Percentiles rank a stretch among this genome's conserved stretches.
These are phyloP conservation scores for Pleuronectes platessa DNA, from an alignment of 2,113 vertebrate species.

Conservation along the genomic window DNA sequence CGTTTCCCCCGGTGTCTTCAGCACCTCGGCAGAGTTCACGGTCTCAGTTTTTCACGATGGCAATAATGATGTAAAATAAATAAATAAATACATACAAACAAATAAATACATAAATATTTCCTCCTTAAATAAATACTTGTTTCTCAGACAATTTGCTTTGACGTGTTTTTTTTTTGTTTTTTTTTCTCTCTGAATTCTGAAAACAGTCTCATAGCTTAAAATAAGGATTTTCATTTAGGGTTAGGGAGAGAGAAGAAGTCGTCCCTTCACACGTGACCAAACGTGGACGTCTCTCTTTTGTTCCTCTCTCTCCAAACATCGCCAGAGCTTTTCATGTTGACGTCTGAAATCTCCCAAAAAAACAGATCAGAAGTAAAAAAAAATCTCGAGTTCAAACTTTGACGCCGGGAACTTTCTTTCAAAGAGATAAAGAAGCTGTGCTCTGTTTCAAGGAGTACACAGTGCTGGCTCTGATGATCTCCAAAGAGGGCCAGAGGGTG, in stretches of 20 bases:
- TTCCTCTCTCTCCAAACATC: conserved; percentile 10
- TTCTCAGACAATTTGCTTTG: conserved; percentile 60
- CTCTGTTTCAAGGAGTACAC: conserved; percentile 57
- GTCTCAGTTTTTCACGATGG: conserved; percentile 19
- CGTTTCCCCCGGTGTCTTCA: conserved; percentile 13
- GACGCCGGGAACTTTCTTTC: conserved; percentile 42
- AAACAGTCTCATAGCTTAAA: conserved; percentile 21
- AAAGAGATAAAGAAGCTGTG: conserved; percentile 51
- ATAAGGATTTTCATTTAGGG: conserved; percentile 24
- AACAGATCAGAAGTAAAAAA: conserved; percentile 36
- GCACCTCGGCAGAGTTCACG: conserved; percentile 47
- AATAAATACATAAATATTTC: conserved; percentile 86
- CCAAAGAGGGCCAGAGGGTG: conserved; percentile 44
- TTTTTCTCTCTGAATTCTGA: neutral
- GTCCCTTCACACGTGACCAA: conserved; percentile 1
- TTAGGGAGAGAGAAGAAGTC: neutral
- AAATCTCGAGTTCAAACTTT: conserved; percentile 47
- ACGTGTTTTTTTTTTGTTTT: neutral
- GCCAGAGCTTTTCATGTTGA: conserved; percentile 9
- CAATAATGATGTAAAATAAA: conserved; percentile 72
- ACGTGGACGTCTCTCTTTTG: conserved; percentile 1
- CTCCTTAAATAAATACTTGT: conserved; percentile 77
- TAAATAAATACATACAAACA: conserved; percentile 82
- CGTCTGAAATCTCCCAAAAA: conserved; percentile 37
- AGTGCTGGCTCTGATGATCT: conserved; percentile 59